These are phyloP conservation scores for Lophius americanus DNA, from an alignment of 2,797 vertebrate species.

Conservation along the genomic window DNA sequence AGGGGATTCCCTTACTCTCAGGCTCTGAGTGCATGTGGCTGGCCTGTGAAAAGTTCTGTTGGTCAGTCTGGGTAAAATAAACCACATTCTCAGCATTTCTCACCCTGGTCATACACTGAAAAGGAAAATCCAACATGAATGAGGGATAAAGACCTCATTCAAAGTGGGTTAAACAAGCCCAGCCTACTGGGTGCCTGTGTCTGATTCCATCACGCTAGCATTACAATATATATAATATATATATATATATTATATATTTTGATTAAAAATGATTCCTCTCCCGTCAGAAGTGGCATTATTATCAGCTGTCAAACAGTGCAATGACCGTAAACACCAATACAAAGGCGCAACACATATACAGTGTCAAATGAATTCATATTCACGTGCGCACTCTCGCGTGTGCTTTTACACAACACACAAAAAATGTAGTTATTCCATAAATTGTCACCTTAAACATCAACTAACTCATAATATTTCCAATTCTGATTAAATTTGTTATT, in stretches of 20 bases:
- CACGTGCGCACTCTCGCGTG: background rate
- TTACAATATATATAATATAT: too few relatives aligned
- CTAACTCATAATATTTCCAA: background rate
- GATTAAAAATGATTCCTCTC: background rate
- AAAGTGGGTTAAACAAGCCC: constrained; percentile 26
- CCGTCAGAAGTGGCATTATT: background rate
- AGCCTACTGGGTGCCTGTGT: constrained; percentile 2
- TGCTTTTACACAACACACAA: background rate
- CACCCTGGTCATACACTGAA: background rate
- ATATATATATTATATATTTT: too few relatives aligned
- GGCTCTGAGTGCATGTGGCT: background rate
- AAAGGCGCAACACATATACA: background rate
- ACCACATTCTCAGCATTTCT: constrained; percentile 15
- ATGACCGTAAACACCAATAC: background rate
- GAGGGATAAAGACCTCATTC: constrained; percentile 19
- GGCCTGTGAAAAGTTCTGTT: constrained; percentile 8
- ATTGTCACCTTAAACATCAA: background rate
- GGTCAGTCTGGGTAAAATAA: constrained; percentile 13
- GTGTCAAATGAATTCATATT: background rate
- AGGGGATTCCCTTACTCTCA: constrained; percentile 4
- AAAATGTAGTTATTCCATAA: background rate
- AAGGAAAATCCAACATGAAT: constrained; percentile 7
- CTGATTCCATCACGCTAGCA: constrained; percentile 20
- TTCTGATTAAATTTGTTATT: too few relatives aligned
- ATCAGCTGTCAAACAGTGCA: constrained; percentile 16